phyloP scores from a whole-genome alignment of 2,888 invertebrate genomes.

The Elysia crispata region DNA sequence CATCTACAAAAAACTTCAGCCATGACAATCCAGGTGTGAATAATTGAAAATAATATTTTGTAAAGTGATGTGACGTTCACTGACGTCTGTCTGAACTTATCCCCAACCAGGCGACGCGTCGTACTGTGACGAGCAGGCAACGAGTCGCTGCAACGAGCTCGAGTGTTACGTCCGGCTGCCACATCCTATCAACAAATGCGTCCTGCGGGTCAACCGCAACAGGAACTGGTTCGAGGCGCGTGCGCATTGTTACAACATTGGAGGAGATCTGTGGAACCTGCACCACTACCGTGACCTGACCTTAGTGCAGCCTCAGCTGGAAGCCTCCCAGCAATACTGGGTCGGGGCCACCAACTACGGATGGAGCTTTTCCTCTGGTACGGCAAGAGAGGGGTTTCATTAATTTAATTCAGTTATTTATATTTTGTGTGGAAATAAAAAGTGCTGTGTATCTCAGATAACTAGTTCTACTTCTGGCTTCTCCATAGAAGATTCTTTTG shows the following conservation, averaged over 20 bases:
- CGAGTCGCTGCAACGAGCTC: not conserved
- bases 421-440: no score
- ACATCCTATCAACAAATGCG: conserved; percentile 45
- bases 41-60: no score
- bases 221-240: conserved; percentile 52
- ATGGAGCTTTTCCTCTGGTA: conserved; percentile 50
- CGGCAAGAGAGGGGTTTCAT: no score
- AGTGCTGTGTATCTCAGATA: no score
- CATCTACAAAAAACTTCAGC: no score
- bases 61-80: no score
- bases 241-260: conserved; percentile 46
- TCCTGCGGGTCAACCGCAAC: conserved; percentile 44
- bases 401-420: no score
- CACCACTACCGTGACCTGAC: conserved; percentile 49
- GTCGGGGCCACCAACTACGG: conserved; percentile 53
- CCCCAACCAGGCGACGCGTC: conserved; percentile 17
- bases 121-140: not conserved
- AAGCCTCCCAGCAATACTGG: conserved; percentile 47
- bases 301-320: conserved; percentile 45
- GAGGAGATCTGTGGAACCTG: conserved; percentile 53
- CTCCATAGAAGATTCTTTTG: no score
- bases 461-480: no score
- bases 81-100: not conserved
- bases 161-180: conserved; percentile 16
- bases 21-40: no score